A percentile compares a stretch with the other conserved stretches of the same genome.
Conservation (phyloP, 2,888 invertebrate species). For the Torymus auratus region DNA sequence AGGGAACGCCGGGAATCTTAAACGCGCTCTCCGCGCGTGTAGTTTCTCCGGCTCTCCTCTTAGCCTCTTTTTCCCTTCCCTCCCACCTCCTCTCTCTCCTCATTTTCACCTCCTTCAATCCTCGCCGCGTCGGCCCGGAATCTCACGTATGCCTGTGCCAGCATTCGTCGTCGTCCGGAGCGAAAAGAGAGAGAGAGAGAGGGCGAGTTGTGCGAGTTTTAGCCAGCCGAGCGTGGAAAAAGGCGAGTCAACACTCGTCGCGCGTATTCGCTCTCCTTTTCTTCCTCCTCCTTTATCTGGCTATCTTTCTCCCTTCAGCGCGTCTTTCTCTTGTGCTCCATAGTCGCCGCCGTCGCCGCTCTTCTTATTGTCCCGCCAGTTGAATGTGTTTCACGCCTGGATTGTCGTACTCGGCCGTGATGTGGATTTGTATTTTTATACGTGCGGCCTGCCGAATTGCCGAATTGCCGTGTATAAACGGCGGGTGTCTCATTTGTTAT, state of each 20-base stretch:
- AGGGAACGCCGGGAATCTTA: constrained; percentile 49
- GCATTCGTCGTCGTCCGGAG: constrained; percentile 37
- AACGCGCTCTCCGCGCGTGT: constrained; percentile 17
- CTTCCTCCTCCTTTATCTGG: constrained; percentile 1
- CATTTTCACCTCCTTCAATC: constrained; percentile 36
- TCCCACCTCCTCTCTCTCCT: constrained; percentile 1
- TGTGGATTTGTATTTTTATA: constrained; percentile 1
- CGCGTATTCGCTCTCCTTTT: constrained; percentile 17
- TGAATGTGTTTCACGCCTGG: constrained; percentile 15
- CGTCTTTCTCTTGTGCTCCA: not conserved
- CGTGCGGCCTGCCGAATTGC: not conserved
- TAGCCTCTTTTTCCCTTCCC: constrained; percentile 20
- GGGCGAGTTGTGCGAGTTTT: not conserved
- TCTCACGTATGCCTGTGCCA: constrained; percentile 41
- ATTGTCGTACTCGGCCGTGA: constrained; percentile 1
- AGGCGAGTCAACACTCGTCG: constrained; percentile 44
- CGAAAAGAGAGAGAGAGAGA: constrained; percentile 29
- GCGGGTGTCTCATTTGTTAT: not conserved
- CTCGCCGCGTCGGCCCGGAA: constrained; percentile 32
- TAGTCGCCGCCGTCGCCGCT: not conserved
- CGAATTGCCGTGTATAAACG: not conserved
- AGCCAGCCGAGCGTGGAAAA: constrained; percentile 37
- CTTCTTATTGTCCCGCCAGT: constrained; percentile 5
- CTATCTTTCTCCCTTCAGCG: constrained; percentile 9
- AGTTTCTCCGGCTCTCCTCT: constrained; percentile 6